These are phyloP conservation scores for Beaufortia kweichowensis DNA, from an alignment of 2,113 vertebrate species.

Conservation along the genomic window DNA sequence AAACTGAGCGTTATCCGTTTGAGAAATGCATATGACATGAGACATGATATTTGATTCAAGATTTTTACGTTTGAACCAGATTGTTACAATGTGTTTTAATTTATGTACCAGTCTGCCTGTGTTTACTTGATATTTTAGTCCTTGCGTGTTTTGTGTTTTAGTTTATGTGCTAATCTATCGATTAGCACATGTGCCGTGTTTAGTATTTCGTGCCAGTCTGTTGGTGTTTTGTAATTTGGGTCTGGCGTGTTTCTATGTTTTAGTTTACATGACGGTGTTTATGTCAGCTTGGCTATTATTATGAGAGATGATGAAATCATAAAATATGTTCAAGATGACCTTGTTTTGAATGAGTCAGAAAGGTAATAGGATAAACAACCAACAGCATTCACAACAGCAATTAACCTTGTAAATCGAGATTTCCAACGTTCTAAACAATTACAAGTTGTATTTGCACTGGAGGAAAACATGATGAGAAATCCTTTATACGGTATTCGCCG, in stretches of 20 bases:
- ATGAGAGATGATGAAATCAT: neutral
- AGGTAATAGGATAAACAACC: too few relatives aligned
- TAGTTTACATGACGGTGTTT: neutral
- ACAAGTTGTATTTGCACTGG: neutral
- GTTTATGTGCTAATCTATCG: too few relatives aligned
- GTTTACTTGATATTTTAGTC: too few relatives aligned
- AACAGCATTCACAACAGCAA: neutral
- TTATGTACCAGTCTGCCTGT: too few relatives aligned
- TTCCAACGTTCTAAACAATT: neutral
- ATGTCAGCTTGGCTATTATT: neutral
- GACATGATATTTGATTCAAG: neutral
- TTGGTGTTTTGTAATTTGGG: neutral
- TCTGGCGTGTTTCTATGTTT: too few relatives aligned
- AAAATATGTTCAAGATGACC: neutral
- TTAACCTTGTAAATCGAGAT: too few relatives aligned
- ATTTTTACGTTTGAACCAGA: too few relatives aligned
- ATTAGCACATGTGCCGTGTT: too few relatives aligned
- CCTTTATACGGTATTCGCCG: slow-evolving; percentile 41
- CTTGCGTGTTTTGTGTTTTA: too few relatives aligned
- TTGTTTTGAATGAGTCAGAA: neutral
- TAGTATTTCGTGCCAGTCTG: too few relatives aligned
- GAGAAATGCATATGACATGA: neutral
- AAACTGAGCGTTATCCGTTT: neutral
- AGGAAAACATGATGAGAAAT: slow-evolving; percentile 31
- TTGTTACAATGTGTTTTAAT: neutral